Percentiles rank a stretch among this genome's conserved stretches.
Evolutionary conservation across 2,113 vertebrate species (phyloP).

Genomic region (Nestor notabilis): DNA sequence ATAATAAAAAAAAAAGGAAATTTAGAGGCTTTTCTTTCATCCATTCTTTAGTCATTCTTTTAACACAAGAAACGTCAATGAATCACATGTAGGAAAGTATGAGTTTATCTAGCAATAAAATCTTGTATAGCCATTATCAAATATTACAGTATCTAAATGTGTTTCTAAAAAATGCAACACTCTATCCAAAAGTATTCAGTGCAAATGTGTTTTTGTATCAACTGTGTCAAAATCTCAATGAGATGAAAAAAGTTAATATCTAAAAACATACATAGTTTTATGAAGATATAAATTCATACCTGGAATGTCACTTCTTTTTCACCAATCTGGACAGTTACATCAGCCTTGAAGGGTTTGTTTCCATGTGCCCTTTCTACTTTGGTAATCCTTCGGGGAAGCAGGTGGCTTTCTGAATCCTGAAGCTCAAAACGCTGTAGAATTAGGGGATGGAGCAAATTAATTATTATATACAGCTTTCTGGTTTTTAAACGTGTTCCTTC

Average conservation of each 20-base stretch:
- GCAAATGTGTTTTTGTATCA: neutral
- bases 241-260: neutral
- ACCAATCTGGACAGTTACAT: constrained; percentile 79
- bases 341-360: constrained; percentile 67
- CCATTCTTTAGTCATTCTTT: neutral
- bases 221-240: neutral
- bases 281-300: constrained; percentile 70
- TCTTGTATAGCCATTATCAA: neutral
- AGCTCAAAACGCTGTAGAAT: constrained; percentile 90
- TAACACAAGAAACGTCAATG: neutral
- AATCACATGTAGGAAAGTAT: neutral
- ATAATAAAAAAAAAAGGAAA: neutral
- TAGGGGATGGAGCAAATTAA: neutral
- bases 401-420: constrained; percentile 69
- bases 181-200: neutral
- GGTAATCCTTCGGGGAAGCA: constrained; percentile 68
- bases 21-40: neutral
- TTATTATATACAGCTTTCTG: neutral
- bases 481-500: neutral
- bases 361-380: constrained; percentile 68
- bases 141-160: neutral
- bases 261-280: neutral
- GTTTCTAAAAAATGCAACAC: neutral
- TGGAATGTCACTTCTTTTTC: constrained; percentile 84
- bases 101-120: neutral